Base-by-base conservation (phyloP, 64 coral and sea anemone species). In the Anthopleura sola region DNA sequence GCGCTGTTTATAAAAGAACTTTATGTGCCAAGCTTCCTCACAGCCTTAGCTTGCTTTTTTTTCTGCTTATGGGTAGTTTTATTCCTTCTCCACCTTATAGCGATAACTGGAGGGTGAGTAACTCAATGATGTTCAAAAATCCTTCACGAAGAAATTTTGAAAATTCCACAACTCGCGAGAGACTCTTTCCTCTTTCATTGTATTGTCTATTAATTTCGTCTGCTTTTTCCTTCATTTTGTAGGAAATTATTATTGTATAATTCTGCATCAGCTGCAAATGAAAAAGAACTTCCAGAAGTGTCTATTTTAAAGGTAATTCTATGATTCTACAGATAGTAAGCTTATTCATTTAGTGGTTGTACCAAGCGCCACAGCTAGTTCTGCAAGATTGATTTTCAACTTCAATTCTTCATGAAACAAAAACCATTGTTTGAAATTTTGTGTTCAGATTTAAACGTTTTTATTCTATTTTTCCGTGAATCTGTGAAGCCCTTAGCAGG, bases 161-260 rank as follows among this genome's bases (percentile, higher is more conserved):
- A 71, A 71, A 32, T 71, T 71, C 29, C 31, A 36, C 26, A 33
- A 71, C n/a, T 34, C 66, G 11, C 66, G 29, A 31, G 66, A 36
- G 66, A 71, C 11, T 32, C 28, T n/a, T 17, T 21, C 38, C 21
- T 81, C n/a, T n/a, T n/a, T 44, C 40, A 44, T 57, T 88, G 37
- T 82, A 28, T 64, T 64, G n/a, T 80, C 55, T 40, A n/a, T 39
- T 68, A 24, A 31, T 39, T 74, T 64, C 21, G 4, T 44, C 40
- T 8, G 4, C 4, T 44, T 44, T 44, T 44, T 44, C n/a, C 31
- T 56, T 17, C 56, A 60, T 48, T 85, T 46, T 78, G 60, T 74
- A 96, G 94, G 46, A 96, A 96, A 89, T 86, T 92, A 11, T 86
- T 89, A 84, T 77, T 96, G 13, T 92, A 96, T 40, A 96, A 92